Conservation (phyloP, 2,888 invertebrate genomes). For the Aporophyla lueneburgensis region DNA sequence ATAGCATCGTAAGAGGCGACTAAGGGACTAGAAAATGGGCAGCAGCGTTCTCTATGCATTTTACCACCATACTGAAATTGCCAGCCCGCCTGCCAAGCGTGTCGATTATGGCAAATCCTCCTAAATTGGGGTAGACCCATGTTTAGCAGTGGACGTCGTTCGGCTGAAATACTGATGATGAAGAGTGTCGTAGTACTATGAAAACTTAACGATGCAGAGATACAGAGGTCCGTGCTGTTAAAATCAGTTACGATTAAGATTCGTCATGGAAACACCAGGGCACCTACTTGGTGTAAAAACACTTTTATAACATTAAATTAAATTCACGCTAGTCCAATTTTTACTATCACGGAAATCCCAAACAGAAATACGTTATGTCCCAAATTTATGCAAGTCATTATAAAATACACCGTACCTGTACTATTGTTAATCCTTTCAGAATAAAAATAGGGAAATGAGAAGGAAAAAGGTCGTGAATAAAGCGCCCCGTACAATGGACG, state of each 20-base stretch:
- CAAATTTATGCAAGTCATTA: slow-evolving; percentile 78
- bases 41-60: too few species aligned
- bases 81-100: too few species aligned
- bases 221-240: neutral
- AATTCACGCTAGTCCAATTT: neutral
- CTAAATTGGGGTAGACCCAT: too few species aligned
- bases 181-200: neutral
- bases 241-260: neutral
- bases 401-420: slow-evolving; percentile 80
- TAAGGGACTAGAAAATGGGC: too few species aligned
- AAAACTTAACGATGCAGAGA: neutral
- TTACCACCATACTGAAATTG: too few species aligned
- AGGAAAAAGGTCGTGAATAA: slow-evolving; percentile 85
- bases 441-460: slow-evolving; percentile 88
- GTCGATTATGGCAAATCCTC: too few species aligned
- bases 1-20: too few species aligned
- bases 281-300: neutral
- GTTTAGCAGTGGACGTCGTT: too few species aligned
- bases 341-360: slow-evolving; percentile 16
- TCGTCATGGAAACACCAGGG: neutral
- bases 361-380: slow-evolving; percentile 62
- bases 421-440: slow-evolving; percentile 88
- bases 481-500: slow-evolving; percentile 80
- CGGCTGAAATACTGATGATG: too few species aligned
- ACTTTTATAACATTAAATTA: neutral